Evolutionary conservation across 2,797 vertebrate genomes (phyloP).

Genomic region (Tragopan temminckii): DNA sequence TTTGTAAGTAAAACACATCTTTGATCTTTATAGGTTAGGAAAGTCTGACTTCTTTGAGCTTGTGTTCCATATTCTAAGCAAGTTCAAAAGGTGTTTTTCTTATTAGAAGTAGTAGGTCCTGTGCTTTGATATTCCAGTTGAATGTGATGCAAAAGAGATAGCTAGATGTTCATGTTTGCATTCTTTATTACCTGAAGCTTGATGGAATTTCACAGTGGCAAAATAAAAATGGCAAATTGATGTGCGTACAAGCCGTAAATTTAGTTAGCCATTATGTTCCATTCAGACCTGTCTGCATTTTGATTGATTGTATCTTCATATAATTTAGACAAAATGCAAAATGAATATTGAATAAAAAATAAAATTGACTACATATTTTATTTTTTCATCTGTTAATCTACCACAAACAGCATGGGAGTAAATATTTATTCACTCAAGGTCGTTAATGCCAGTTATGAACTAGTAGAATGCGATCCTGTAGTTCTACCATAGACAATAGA

Average conservation of each 20-base stretch:
- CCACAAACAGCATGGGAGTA: not conserved
- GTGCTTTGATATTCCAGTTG: not conserved
- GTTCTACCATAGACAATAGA: not conserved
- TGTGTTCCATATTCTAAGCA: conserved; percentile 12
- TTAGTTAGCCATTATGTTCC: conserved; percentile 30
- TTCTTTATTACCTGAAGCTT: not conserved
- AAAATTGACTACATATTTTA: not conserved
- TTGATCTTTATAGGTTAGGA: not conserved
- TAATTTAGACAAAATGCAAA: conserved; percentile 7
- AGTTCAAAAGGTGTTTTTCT: not conserved
- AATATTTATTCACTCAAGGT: not conserved
- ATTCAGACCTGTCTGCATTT: conserved; percentile 33
- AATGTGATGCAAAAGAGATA: not conserved
- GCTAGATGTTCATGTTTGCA: not conserved
- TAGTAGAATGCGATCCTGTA: not conserved
- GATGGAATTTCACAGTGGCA: conserved; percentile 27
- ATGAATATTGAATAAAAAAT: conserved; percentile 21
- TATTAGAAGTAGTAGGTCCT: not conserved
- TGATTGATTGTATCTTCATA: not conserved
- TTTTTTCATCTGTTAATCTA: not conserved
- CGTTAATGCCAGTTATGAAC: not conserved
- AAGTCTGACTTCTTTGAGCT: conserved; percentile 1
- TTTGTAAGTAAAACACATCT: not conserved
- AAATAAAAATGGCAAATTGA: conserved; percentile 51
- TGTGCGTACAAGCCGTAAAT: conserved; percentile 38